These are phyloP conservation scores for Limnephilus marmoratus DNA, from an alignment of 2,888 invertebrate genomes.

Conservation along the genomic window DNA sequence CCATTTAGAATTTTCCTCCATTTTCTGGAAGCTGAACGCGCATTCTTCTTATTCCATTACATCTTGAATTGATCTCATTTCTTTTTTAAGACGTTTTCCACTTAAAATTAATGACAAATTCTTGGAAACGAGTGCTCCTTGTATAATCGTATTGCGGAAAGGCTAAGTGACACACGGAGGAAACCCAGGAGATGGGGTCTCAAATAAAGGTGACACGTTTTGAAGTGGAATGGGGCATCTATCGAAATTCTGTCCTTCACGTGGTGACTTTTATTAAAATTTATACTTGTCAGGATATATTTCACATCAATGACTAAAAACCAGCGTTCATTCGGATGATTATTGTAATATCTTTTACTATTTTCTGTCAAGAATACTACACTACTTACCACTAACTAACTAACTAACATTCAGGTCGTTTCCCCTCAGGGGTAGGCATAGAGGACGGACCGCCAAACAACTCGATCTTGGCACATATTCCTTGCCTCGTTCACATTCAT, in stretches of 20 bases:
- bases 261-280: background rate
- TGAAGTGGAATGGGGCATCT: background rate
- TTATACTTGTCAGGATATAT: background rate
- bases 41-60: slow-evolving; percentile 29
- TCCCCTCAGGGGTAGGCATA: no score
- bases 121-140: background rate
- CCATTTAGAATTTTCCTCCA: slow-evolving; percentile 23
- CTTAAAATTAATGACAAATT: slow-evolving; percentile 22
- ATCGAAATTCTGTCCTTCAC: background rate
- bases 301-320: background rate
- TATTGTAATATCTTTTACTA: no score
- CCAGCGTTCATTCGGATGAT: background rate
- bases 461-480: no score
- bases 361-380: no score
- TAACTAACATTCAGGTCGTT: no score
- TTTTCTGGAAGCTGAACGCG: slow-evolving; percentile 35
- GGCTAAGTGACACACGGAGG: background rate
- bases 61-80: slow-evolving; percentile 20
- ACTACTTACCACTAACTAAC: no score
- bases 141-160: background rate
- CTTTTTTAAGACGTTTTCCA: slow-evolving; percentile 25
- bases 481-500: no score
- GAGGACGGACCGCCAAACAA: no score
- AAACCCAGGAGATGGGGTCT: background rate
- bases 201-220: background rate